Evolutionary conservation across 1,140 invertebrate species (phyloP), one percentile per base, ranked within the genome.

Genomic region (Subanguina moxae): DNA sequence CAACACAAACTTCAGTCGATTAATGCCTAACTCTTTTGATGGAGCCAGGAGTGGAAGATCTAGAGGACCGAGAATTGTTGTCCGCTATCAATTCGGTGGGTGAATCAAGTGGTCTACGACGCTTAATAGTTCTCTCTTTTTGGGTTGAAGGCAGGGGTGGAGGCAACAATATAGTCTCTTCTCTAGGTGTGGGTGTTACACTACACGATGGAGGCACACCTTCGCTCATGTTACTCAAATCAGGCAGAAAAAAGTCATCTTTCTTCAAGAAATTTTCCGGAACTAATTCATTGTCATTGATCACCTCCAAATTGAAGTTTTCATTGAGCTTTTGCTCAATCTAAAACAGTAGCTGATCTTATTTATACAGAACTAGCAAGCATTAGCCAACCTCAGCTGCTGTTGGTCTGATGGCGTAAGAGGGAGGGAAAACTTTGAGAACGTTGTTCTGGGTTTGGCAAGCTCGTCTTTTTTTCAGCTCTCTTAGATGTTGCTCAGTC

Each of bases 391-490:
- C 58, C 58, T 32, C n/a, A n/a, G n/a, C 19, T 25, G 58, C 58
- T 8, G n/a, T 61, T 8, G 58, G 58, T 8, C 58, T 19, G 38
- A 61, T 61, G 3, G n/a, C 28, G 27, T 61, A 61, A 25, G 28
- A 32, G 3, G 58, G 58, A 3, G 58, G 58, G 27, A 61, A 30
- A n/a, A 13, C 38, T n/a, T 61, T 61, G 3, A n/a, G 8, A 8
- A 21, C 27, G 28, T 13, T 21, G n/a, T 61, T 43, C n/a, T 21
- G 19, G n/a, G 19, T 8, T 43, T 32, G 38, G 8, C 5, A 19
- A 19, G n/a, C 28, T 25, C 38, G 58, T 3, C 58, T 19, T 21
- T 28, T 61, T 13, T 43, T 30, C 3, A 61, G 58, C 28, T 25
- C 19, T n/a, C 27, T 43, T 3, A 25, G 28, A 21, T 61, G 27